Evolutionary conservation across 1,140 invertebrate species (phyloP).

Genomic region (Drosophila santomea): DNA sequence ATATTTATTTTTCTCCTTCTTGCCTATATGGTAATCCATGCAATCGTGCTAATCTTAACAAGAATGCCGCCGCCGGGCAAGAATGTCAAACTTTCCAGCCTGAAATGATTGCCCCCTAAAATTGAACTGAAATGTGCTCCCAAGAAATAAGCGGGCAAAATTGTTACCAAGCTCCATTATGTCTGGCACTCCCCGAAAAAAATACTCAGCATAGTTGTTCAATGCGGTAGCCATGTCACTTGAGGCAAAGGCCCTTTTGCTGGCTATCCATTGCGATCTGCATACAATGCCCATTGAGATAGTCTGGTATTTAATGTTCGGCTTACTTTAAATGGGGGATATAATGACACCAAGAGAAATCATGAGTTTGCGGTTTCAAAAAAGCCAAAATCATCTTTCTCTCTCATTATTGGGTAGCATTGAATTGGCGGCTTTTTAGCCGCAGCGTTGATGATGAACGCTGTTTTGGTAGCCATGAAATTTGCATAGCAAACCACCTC

Average conservation of each 20-base stretch:
- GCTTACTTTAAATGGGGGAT: slow-evolving; percentile 38
- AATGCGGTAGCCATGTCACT: slow-evolving; percentile 54
- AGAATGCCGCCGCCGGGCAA: slow-evolving; percentile 48
- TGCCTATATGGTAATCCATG: slow-evolving; percentile 46
- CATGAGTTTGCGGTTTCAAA: slow-evolving; percentile 70
- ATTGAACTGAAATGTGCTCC: slow-evolving; percentile 26
- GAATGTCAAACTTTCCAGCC: slow-evolving; percentile 46
- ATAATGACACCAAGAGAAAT: slow-evolving; percentile 63
- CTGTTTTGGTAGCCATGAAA: slow-evolving; percentile 75
- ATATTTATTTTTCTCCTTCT: not conserved
- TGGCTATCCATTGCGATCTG: slow-evolving; percentile 44
- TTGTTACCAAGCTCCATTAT: slow-evolving; percentile 17
- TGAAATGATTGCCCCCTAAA: slow-evolving; percentile 46
- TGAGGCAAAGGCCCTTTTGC: slow-evolving; percentile 44
- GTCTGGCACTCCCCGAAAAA: slow-evolving; percentile 41
- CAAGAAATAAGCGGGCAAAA: slow-evolving; percentile 31
- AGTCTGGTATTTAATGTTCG: slow-evolving; percentile 41
- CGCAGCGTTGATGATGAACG: slow-evolving; percentile 48
- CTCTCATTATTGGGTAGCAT: slow-evolving; percentile 67
- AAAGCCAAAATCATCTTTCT: slow-evolving; percentile 41
- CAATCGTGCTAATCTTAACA: slow-evolving; percentile 38
- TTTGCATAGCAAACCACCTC: slow-evolving; percentile 63
- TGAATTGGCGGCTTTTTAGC: slow-evolving; percentile 63
- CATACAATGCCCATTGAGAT: slow-evolving; percentile 70
- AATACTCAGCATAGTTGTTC: slow-evolving; percentile 11